Conservation (phyloP, 2,113 vertebrate species). For the Oncorhynchus nerka region DNA sequence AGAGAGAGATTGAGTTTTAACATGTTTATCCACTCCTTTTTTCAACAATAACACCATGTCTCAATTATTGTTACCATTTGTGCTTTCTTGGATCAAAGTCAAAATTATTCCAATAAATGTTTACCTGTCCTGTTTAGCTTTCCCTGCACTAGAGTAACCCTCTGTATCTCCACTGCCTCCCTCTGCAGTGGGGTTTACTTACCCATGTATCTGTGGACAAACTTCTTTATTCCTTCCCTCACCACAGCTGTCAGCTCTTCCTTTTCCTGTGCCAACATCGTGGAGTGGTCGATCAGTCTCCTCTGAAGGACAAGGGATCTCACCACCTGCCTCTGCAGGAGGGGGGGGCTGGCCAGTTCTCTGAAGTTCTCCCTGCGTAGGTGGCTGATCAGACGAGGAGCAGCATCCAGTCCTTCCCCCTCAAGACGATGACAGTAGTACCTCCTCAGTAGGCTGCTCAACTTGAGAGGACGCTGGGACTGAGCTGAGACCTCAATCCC, state of each 20-base stretch:
- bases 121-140: too few species aligned
- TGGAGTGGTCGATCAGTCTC: constrained; percentile 31
- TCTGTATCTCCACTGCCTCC: too few species aligned
- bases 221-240: constrained; percentile 61
- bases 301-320: constrained; percentile 57
- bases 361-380: constrained; percentile 73
- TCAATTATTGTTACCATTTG: too few species aligned
- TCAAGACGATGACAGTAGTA: constrained; percentile 74
- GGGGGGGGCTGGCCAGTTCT: constrained; percentile 3
- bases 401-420: background rate
- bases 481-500: constrained; percentile 61
- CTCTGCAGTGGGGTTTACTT: constrained; percentile 27
- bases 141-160: background rate
- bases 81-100: too few species aligned
- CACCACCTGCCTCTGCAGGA: constrained; percentile 69
- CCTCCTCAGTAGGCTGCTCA: constrained; percentile 71
- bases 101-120: too few species aligned
- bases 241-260: constrained; percentile 61
- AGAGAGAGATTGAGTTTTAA: background rate
- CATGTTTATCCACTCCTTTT: background rate
- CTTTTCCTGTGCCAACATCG: constrained; percentile 11
- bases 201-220: constrained; percentile 79
- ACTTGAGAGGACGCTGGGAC: background rate
- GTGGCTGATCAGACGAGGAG: constrained; percentile 66
- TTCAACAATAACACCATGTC: too few species aligned